These are phyloP conservation scores for Adelosebastes latens DNA, from an alignment of 2,797 vertebrate species.

Conservation along the genomic window DNA sequence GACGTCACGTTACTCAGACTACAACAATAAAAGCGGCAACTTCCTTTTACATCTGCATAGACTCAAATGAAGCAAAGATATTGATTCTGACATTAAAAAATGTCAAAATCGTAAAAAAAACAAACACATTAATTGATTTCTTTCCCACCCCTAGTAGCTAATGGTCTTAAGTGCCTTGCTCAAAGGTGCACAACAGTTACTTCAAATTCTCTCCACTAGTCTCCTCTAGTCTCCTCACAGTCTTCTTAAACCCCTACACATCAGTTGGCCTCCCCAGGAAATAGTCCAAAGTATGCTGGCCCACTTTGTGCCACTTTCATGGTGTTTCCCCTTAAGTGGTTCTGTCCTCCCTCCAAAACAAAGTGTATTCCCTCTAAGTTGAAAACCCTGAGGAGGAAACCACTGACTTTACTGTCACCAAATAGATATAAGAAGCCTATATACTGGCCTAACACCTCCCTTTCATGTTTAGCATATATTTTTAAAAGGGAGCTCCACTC, in stretches of 20 bases:
- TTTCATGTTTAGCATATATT: conserved; percentile 12
- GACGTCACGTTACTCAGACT: too few relatives aligned
- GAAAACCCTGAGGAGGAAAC: conserved; percentile 45
- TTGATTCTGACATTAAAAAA: too few relatives aligned
- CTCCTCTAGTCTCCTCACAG: not conserved
- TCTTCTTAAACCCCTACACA: conserved; percentile 4
- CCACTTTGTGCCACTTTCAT: conserved; percentile 23
- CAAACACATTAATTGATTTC: too few relatives aligned
- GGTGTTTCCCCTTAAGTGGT: conserved; percentile 51
- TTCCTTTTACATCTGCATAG: too few relatives aligned
- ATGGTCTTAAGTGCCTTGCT: conserved; percentile 41
- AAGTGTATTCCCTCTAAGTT: conserved; percentile 38
- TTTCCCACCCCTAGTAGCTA: not conserved
- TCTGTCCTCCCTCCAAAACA: conserved; percentile 48
- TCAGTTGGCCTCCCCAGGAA: conserved; percentile 26
- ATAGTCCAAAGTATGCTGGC: conserved; percentile 36
- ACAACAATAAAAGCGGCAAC: too few relatives aligned
- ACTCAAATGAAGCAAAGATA: too few relatives aligned
- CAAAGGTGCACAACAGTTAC: not conserved
- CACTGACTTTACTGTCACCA: conserved; percentile 52
- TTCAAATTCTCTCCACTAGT: not conserved
- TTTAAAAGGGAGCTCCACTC: not conserved
- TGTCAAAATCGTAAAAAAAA: too few relatives aligned
- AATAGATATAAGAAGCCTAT: conserved; percentile 31
- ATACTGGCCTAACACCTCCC: conserved; percentile 1